Percentiles rank a stretch among this genome's conserved stretches.
Evolutionary conservation across 2,113 vertebrate genomes (phyloP).

Genomic region (Deroptyus accipitrinus): DNA sequence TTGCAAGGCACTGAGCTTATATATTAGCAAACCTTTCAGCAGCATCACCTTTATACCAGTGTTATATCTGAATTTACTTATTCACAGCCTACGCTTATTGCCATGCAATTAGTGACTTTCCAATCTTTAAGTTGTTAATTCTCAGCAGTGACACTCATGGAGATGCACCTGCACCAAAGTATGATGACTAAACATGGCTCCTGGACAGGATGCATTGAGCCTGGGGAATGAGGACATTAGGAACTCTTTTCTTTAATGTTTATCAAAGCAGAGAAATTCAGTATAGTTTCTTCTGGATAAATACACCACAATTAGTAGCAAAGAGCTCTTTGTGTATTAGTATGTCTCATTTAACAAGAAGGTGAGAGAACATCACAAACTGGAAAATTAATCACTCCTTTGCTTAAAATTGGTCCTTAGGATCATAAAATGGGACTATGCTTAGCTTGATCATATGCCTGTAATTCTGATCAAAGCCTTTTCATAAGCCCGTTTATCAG

Average conservation of each 20-base stretch:
- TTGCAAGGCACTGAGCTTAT: slow-evolving; percentile 15
- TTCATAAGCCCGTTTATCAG: background rate
- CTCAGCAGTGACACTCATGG: background rate
- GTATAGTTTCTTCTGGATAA: background rate
- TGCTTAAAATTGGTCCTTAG: background rate
- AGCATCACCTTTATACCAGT: slow-evolving; percentile 17
- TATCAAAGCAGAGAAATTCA: background rate
- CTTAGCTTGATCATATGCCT: background rate
- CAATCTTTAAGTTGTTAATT: slow-evolving; percentile 56
- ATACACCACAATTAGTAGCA: background rate
- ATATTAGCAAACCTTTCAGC: slow-evolving; percentile 6
- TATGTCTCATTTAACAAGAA: background rate
- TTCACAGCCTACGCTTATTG: slow-evolving; percentile 41
- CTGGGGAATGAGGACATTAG: background rate
- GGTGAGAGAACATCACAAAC: background rate
- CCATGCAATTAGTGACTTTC: slow-evolving; percentile 36
- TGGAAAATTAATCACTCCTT: background rate
- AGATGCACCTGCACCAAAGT: background rate
- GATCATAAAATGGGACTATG: background rate
- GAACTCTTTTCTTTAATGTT: background rate
- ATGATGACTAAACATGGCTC: background rate
- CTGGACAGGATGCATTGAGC: background rate
- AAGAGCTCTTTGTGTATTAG: background rate
- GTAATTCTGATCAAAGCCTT: background rate
- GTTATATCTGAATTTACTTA: slow-evolving; percentile 48